Conservation (phyloP, 1,140 invertebrate genomes). For the Zaprionus gabonicus region DNA sequence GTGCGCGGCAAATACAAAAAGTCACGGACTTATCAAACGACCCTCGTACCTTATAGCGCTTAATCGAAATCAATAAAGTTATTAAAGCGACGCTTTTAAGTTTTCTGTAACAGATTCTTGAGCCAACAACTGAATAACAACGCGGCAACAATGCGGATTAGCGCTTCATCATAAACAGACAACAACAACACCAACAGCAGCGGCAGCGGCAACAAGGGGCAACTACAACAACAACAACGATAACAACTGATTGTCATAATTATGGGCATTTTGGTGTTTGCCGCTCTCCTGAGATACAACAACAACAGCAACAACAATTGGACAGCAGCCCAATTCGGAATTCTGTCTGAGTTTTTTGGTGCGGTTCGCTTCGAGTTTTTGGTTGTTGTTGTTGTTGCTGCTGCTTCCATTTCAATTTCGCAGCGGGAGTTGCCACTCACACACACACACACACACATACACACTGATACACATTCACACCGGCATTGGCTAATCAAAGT, state of each 20-base stretch:
- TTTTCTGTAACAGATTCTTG: constrained; percentile 83
- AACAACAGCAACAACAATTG: constrained; percentile 2
- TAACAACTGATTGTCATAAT: constrained; percentile 79
- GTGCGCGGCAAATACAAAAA: too few relatives aligned
- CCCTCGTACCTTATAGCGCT: constrained; percentile 79
- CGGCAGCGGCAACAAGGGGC: constrained; percentile 12
- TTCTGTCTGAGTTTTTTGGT: background rate
- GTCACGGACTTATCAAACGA: too few relatives aligned
- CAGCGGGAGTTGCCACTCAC: constrained; percentile 65
- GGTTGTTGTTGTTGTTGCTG: constrained; percentile 50
- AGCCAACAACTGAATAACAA: constrained; percentile 69
- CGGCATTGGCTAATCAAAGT: constrained; percentile 73
- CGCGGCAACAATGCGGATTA: constrained; percentile 64
- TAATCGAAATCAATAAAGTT: constrained; percentile 83
- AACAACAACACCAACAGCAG: constrained; percentile 25
- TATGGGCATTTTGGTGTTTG: constrained; percentile 80
- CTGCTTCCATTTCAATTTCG: constrained; percentile 81
- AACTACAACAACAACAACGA: constrained; percentile 36
- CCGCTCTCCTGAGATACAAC: constrained; percentile 52
- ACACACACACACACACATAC: constrained; percentile 31
- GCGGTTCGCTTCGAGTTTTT: constrained; percentile 3
- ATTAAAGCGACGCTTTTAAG: constrained; percentile 81
- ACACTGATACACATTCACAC: background rate
- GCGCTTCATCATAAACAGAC: constrained; percentile 62
- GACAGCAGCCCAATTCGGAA: constrained; percentile 3